Conservation (phyloP, 2,113 vertebrate genomes). For the Salvelinus namaycush region DNA sequence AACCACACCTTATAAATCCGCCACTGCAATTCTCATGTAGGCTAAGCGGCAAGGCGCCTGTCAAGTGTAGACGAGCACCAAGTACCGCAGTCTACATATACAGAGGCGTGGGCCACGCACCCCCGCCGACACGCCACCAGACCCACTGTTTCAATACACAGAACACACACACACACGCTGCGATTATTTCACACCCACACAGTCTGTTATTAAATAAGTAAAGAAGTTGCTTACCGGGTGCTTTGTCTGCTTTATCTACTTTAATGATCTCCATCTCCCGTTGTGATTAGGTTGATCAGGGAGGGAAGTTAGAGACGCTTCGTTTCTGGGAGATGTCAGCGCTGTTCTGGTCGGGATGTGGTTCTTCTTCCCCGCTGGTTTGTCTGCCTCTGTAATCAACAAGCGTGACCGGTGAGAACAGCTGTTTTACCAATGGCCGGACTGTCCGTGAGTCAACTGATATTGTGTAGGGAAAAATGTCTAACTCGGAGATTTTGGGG, state of each 20-base stretch:
- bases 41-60: slow-evolving; percentile 43
- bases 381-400: slow-evolving; percentile 69
- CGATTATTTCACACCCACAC: not conserved
- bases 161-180: not conserved
- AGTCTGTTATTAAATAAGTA: not conserved
- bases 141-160: slow-evolving; percentile 3
- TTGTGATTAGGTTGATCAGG: slow-evolving; percentile 68
- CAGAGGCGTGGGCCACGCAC: slow-evolving; percentile 27
- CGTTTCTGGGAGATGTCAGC: slow-evolving; percentile 3
- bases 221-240: slow-evolving; percentile 65
- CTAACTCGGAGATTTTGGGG: not conserved
- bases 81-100: slow-evolving; percentile 71
- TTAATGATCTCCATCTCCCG: slow-evolving; percentile 76
- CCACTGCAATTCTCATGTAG: slow-evolving; percentile 65
- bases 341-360: slow-evolving; percentile 34
- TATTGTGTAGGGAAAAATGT: not conserved
- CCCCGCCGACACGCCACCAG: slow-evolving; percentile 10
- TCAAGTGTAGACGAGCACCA: slow-evolving; percentile 39
- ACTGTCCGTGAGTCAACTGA: not conserved
- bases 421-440: slow-evolving; percentile 16
- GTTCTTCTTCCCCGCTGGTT: slow-evolving; percentile 63
- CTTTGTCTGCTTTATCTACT: slow-evolving; percentile 75
- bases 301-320: slow-evolving; percentile 67
- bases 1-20: slow-evolving; percentile 24
- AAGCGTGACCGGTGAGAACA: slow-evolving; percentile 47